A percentile compares a stretch with the other conserved stretches of the same genome.
Conservation (phyloP, 2,888 invertebrate genomes). For the Eupithecia centaureata region DNA sequence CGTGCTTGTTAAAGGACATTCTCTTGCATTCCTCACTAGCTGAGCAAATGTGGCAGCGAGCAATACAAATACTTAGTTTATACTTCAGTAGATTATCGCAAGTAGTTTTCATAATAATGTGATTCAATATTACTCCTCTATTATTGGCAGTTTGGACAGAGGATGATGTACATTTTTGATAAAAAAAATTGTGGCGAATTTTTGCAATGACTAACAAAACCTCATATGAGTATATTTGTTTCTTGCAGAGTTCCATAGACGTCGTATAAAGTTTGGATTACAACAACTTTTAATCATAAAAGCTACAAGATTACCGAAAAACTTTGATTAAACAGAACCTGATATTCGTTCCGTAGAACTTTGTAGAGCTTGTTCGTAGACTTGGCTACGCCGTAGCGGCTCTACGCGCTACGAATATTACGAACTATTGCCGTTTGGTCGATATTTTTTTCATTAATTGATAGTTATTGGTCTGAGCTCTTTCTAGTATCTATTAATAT, state of each 20-base stretch:
- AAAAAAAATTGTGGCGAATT: background rate
- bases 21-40: conserved; percentile 31
- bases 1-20: conserved; percentile 36
- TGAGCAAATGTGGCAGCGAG: background rate
- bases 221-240: background rate
- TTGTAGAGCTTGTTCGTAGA: conserved; percentile 25
- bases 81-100: background rate
- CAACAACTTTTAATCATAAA: background rate
- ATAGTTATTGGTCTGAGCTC: background rate
- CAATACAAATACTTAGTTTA: background rate
- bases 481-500: background rate
- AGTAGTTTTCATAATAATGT: background rate
- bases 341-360: conserved; percentile 12
- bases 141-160: background rate
- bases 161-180: background rate
- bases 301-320: background rate
- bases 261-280: background rate
- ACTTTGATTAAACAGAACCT: background rate
- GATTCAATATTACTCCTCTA: no score
- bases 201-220: background rate
- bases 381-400: conserved; percentile 21
- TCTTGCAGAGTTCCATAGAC: background rate
- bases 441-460: background rate
- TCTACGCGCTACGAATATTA: conserved; percentile 19
- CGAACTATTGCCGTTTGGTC: background rate